Evolutionary conservation across 2,797 vertebrate genomes (phyloP).

Genomic region (Anguilla marmorata): DNA sequence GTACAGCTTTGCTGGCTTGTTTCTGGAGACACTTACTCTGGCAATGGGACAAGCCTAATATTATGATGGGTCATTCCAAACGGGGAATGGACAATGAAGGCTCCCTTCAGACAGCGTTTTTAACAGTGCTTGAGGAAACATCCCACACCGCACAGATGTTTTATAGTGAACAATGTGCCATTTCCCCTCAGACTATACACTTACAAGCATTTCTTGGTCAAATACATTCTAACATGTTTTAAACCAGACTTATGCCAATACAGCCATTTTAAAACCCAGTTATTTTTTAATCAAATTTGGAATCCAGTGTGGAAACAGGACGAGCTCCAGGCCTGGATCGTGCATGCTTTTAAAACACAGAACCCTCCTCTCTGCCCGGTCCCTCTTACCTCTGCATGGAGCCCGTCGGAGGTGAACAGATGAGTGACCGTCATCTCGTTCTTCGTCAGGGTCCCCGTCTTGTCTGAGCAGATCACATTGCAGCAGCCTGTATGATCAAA

Average conservation of each 20-base stretch:
- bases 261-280: background rate
- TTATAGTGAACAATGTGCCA: no score
- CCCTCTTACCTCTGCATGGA: constrained; percentile 85
- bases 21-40: background rate
- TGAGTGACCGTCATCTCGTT: constrained; percentile 98
- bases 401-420: constrained; percentile 88
- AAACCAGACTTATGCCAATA: background rate
- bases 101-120: background rate
- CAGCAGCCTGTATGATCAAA: constrained; percentile 81
- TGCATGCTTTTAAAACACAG: background rate
- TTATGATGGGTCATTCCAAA: background rate
- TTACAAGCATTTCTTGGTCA: background rate
- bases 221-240: background rate
- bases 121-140: background rate
- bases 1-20: background rate
- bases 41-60: background rate
- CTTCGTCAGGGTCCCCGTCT: constrained; percentile 96
- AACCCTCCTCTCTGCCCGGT: background rate
- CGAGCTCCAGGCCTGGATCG: background rate
- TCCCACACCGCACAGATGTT: background rate
- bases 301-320: background rate
- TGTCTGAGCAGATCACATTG: constrained; percentile 97
- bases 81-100: background rate
- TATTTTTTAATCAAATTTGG: background rate
- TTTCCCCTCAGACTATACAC: background rate